Evolutionary conservation across 2,113 vertebrate species (phyloP), one percentile per base, ranked within the genome.

Genomic region (Coturnix japonica): DNA sequence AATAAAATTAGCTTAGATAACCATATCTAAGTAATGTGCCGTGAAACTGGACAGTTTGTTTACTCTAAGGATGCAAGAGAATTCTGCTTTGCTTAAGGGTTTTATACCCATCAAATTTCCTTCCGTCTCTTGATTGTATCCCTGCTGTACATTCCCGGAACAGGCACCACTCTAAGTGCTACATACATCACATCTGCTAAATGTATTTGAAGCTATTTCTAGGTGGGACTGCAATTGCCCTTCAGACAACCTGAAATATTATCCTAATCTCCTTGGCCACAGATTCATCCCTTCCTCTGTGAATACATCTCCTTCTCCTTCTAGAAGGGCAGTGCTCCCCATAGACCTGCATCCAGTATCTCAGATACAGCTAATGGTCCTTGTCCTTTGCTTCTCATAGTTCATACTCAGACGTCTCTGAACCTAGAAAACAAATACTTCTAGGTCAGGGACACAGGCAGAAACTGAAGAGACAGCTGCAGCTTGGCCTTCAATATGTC

Each of bases 1-100:
- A 3, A 49, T n/a, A 85, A 89, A 30, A 18, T 83, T 87, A 86
- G 30, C 41, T 95, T 85, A 75, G 86, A 81, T 64, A 92, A 83
- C 47, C 37, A n/a, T 51, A 90, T 26, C 25, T 39, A 81, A 61
- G 43, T 43, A 84, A 81, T 30, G 64, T 80, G 47, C 60, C 70
- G 57, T 73, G 47, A 63, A 89, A 89, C 17, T 7, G 25, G 49
- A 43, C 65, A 51, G 46, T 59, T 66, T 13, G 25, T 84, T 79
- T 85, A 74, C 30, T 89, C 90, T 75, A 73, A 76, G 81, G 41
- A 81, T 33, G 17, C 10, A 73, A 3, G 2, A 80, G 20, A 91
- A 21, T 21, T 88, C 46, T 88, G 37, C 53, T 92, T 31, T 75
- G 17, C 57, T 70, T 75, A 44, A 77, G 74, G 18, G 63, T 66